These are phyloP conservation scores for Salpingus planirostris DNA, from an alignment of 2,888 invertebrate genomes.

Conservation along the genomic window DNA sequence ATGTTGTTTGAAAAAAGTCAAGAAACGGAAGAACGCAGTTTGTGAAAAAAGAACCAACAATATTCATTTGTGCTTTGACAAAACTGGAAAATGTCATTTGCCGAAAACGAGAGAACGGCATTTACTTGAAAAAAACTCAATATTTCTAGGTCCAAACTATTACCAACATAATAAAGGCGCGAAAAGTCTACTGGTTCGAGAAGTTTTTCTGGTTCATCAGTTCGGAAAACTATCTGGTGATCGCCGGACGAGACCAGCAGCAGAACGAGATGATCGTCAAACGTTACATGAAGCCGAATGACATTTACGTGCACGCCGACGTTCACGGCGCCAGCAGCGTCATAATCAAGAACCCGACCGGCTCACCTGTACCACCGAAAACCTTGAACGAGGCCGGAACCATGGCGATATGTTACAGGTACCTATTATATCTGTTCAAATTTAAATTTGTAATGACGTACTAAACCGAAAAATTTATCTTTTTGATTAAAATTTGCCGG, in stretches of 20 bases:
- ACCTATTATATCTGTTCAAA: slow-evolving; percentile 6
- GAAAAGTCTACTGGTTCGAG: slow-evolving; percentile 98
- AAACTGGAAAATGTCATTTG: too few species aligned
- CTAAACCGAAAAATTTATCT: too few species aligned
- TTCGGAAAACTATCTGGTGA: slow-evolving; percentile 88
- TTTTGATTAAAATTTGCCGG: too few species aligned
- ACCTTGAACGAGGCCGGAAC: slow-evolving; percentile 93
- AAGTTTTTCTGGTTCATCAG: slow-evolving; percentile 99
- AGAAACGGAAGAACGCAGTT: too few species aligned
- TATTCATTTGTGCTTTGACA: too few species aligned
- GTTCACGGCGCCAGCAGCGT: slow-evolving; percentile 87
- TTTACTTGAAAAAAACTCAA: too few species aligned
- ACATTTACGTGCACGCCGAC: slow-evolving; percentile 97
- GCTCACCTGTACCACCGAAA: slow-evolving; percentile 75
- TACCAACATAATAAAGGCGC: slow-evolving; percentile 84
- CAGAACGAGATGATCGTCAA: slow-evolving; percentile 99
- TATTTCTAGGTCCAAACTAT: slow-evolving; percentile 54
- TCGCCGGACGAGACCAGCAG: slow-evolving; percentile 93
- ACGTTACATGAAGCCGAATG: slow-evolving; percentile 72
- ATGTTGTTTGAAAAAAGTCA: too few species aligned
- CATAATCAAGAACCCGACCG: slow-evolving; percentile 76
- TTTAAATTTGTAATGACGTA: too few species aligned
- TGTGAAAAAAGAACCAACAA: too few species aligned
- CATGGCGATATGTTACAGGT: slow-evolving; percentile 90
- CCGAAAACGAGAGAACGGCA: too few species aligned